Percentiles rank a stretch among this genome's conserved stretches.
Conservation (phyloP, 1,140 invertebrate genomes). For the Drosophila tropicalis region DNA sequence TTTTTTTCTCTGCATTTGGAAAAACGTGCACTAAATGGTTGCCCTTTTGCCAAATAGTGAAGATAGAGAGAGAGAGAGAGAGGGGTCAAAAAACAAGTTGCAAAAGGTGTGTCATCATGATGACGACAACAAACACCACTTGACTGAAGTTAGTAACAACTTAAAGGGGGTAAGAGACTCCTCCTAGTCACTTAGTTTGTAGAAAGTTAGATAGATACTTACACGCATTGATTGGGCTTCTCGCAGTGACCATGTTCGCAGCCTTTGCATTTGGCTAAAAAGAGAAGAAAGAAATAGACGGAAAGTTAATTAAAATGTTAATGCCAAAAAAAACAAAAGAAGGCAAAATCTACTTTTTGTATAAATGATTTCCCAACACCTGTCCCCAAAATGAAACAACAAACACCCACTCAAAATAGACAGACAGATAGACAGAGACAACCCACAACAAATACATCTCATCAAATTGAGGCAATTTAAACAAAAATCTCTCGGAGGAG, state of each 20-base stretch:
- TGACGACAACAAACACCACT: neutral
- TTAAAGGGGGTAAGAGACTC: neutral
- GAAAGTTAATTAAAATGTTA: constrained; percentile 77
- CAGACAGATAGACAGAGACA: constrained; percentile 21
- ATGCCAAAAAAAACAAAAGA: constrained; percentile 33
- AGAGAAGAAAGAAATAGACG: constrained; percentile 85
- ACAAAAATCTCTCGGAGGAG: neutral
- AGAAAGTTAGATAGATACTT: constrained; percentile 86
- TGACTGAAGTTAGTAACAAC: neutral
- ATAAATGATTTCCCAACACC: constrained; percentile 40
- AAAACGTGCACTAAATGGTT: constrained; percentile 70
- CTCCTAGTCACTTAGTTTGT: neutral
- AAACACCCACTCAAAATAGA: constrained; percentile 49
- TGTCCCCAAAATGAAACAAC: constrained; percentile 19
- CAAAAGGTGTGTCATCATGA: constrained; percentile 46
- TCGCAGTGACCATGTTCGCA: constrained; percentile 97
- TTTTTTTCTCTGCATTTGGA: neutral
- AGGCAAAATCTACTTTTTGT: constrained; percentile 51
- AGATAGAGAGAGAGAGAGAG: too few species aligned
- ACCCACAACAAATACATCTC: constrained; percentile 54
- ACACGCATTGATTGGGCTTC: constrained; percentile 97
- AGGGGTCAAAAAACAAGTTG: constrained; percentile 10
- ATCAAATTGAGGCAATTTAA: constrained; percentile 62
- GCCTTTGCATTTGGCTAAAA: constrained; percentile 96
- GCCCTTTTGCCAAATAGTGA: constrained; percentile 33